These are phyloP conservation scores for Eurystomus gularis DNA, from an alignment of 2,113 vertebrate genomes.

Conservation along the genomic window DNA sequence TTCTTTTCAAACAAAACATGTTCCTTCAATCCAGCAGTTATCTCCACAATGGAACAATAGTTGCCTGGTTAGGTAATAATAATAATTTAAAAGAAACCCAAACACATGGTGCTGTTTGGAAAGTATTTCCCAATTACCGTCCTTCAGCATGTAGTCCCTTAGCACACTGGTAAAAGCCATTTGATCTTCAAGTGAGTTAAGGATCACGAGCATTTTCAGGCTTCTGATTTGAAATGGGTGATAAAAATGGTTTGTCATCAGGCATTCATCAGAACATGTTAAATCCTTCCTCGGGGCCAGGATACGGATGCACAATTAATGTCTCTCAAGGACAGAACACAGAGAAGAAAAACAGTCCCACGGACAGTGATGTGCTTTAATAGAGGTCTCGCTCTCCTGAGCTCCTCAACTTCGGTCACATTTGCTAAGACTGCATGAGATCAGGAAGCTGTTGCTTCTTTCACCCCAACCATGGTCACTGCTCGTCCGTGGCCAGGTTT, in stretches of 20 bases:
- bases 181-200: neutral
- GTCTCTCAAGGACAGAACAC: neutral
- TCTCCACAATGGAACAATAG: neutral
- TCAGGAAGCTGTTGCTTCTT: neutral
- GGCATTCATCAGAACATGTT: neutral
- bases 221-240: neutral
- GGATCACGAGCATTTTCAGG: neutral
- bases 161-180: neutral
- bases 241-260: neutral
- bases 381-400: neutral
- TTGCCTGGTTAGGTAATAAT: neutral
- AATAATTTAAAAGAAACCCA: fast-evolving
- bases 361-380: neutral
- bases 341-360: neutral
- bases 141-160: neutral
- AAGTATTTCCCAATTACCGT: neutral
- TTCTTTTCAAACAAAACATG: neutral
- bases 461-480: neutral
- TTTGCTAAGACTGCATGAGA: neutral
- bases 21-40: neutral
- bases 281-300: neutral
- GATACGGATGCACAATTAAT: neutral
- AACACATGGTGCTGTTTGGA: neutral
- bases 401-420: neutral
- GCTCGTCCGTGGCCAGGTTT: neutral